Evolutionary conservation across 1,140 invertebrate genomes (phyloP).

Genomic region (Tetramorium parvispinum): DNA sequence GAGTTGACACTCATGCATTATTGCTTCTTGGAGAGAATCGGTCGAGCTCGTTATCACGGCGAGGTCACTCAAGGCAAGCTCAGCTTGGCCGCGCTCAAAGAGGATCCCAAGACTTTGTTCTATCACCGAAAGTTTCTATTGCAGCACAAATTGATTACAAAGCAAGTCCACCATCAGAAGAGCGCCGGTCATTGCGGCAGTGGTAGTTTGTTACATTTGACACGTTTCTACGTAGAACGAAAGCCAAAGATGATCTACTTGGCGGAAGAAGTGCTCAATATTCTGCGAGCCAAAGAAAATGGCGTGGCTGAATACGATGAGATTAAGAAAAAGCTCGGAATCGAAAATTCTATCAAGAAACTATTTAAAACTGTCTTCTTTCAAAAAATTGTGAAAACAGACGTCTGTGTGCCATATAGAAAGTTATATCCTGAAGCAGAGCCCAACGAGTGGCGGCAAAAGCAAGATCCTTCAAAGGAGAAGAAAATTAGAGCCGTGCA

Average conservation of each 20-base stretch:
- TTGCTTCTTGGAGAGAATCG: conserved; percentile 92
- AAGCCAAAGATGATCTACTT: conserved; percentile 87
- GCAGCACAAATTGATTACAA: conserved; percentile 88
- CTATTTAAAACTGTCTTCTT: conserved; percentile 85
- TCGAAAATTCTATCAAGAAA: conserved; percentile 85
- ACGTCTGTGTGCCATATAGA: conserved; percentile 86
- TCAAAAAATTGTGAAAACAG: conserved; percentile 83
- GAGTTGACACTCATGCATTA: conserved; percentile 88
- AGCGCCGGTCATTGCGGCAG: conserved; percentile 79
- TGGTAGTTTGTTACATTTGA: conserved; percentile 87
- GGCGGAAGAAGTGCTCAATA: conserved; percentile 86
- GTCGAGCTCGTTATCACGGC: conserved; percentile 89
- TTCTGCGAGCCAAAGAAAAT: conserved; percentile 86
- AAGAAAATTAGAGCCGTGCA: conserved; percentile 86
- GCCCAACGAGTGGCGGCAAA: conserved; percentile 86
- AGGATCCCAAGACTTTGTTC: conserved; percentile 89
- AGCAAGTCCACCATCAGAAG: conserved; percentile 87
- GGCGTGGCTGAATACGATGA: conserved; percentile 86
- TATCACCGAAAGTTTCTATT: conserved; percentile 89
- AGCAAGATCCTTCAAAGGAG: conserved; percentile 84
- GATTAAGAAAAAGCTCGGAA: conserved; percentile 84
- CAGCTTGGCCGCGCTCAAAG: conserved; percentile 85
- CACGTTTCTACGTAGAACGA: conserved; percentile 87
- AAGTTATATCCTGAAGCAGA: conserved; percentile 87
- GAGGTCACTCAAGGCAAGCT: conserved; percentile 90